These are phyloP conservation scores for Mechanitis mazaeus DNA, from an alignment of 2,888 invertebrate species.

Conservation along the genomic window DNA sequence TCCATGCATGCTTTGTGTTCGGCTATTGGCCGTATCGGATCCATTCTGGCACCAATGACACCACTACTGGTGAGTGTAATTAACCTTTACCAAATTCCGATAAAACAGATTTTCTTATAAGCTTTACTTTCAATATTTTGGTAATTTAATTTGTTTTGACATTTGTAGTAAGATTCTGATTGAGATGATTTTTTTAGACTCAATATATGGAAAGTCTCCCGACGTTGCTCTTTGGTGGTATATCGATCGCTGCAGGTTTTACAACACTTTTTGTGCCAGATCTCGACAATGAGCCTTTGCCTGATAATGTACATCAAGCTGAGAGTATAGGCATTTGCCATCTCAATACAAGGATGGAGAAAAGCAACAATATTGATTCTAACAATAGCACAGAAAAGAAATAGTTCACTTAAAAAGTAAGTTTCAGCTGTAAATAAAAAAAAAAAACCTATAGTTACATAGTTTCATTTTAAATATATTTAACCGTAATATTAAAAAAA, in stretches of 20 bases:
- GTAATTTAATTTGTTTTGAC: background rate
- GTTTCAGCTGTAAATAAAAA: no score
- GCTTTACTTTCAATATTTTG: background rate
- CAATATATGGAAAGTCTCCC: constrained; percentile 54
- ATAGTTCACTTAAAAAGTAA: no score
- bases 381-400: no score
- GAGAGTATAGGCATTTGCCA: constrained; percentile 26
- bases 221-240: constrained; percentile 54
- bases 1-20: constrained; percentile 47
- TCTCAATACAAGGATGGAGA: constrained; percentile 1
- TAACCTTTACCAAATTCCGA: constrained; percentile 1
- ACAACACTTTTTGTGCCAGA: constrained; percentile 57
- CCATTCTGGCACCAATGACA: constrained; percentile 47
- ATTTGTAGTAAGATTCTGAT: background rate
- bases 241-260: constrained; percentile 53
- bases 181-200: constrained; percentile 38
- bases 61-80: constrained; percentile 43
- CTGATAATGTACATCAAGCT: constrained; percentile 45
- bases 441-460: no score
- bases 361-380: background rate
- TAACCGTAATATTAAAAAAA: no score
- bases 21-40: constrained; percentile 41
- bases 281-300: constrained; percentile 52
- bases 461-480: no score
- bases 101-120: background rate